A percentile compares a stretch with the other conserved stretches of the same genome.
Conservation (phyloP, 2,113 vertebrate genomes). For the Pandion haliaetus region DNA sequence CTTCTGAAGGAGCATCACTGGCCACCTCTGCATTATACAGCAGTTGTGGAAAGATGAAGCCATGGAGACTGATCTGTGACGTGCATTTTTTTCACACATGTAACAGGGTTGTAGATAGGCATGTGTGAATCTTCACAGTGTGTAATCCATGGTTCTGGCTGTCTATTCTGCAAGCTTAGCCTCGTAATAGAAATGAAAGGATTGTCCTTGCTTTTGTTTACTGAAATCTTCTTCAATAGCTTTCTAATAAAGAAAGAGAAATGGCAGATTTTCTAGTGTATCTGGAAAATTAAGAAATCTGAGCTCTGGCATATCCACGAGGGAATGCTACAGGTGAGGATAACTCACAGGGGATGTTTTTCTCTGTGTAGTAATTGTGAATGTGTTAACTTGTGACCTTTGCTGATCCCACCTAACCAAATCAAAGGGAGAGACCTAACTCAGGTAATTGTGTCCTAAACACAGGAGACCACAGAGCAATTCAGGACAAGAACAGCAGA, state of each 20-base stretch:
- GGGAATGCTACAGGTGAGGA: not conserved
- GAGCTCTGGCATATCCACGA: not conserved
- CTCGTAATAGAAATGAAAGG: fast-evolving
- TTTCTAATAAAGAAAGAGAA: not conserved
- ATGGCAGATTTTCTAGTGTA: not conserved
- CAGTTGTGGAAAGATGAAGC: not conserved
- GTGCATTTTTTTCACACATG: fast-evolving
- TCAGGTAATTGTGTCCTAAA: not conserved
- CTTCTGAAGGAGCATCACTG: fast-evolving
- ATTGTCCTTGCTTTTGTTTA: not conserved
- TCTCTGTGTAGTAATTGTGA: not conserved
- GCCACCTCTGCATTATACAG: not conserved
- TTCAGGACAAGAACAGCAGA: not conserved
- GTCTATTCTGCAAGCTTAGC: not conserved
- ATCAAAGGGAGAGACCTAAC: not conserved
- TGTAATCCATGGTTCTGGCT: not conserved
- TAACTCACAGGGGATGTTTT: not conserved
- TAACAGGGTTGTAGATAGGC: not conserved
- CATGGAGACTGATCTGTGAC: not conserved
- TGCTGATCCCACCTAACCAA: not conserved
- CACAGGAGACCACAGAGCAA: not conserved
- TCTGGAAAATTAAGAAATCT: not conserved
- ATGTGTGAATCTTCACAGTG: not conserved
- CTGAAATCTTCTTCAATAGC: not conserved
- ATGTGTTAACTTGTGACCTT: not conserved